phyloP scores from a whole-genome alignment of 2,888 invertebrate genomes.

The Amphipoea oculea region DNA sequence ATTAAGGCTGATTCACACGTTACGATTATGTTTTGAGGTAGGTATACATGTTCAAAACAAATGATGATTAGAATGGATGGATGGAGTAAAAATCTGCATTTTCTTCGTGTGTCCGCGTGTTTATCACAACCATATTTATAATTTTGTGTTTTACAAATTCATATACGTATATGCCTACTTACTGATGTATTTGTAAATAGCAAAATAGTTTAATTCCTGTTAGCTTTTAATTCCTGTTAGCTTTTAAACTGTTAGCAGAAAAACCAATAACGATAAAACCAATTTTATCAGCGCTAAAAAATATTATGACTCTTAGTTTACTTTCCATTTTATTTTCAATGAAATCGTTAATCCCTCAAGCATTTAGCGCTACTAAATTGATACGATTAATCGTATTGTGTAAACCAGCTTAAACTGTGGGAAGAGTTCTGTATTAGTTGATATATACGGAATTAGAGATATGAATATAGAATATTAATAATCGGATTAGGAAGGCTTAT shows the following conservation, averaged over 20 bases:
- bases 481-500: slow-evolving; percentile 31
- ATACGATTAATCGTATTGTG: not conserved
- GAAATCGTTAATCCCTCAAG: not conserved
- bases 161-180: not conserved
- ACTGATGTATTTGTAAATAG: not conserved
- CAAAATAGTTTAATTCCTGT: too few species aligned
- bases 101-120: too few species aligned
- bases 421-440: slow-evolving; percentile 17
- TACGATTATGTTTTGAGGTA: slow-evolving; percentile 12
- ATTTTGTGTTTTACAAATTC: not conserved
- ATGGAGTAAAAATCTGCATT: not conserved
- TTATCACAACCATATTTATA: too few species aligned
- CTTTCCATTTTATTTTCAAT: not conserved
- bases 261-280: not conserved
- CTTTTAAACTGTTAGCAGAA: not conserved
- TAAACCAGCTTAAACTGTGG: not conserved
- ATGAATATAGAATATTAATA: slow-evolving; percentile 27
- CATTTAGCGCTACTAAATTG: not conserved
- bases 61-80: not conserved
- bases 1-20: slow-evolving; percentile 22
- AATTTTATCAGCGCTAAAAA: not conserved
- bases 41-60: not conserved
- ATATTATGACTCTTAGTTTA: not conserved
- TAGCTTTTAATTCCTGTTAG: not conserved
- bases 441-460: slow-evolving; percentile 1